A percentile compares a stretch with the other conserved stretches of the same genome.
These are phyloP conservation scores for Stenolophus ochropezus DNA, from an alignment of 2,888 invertebrate species.

Conservation along the genomic window DNA sequence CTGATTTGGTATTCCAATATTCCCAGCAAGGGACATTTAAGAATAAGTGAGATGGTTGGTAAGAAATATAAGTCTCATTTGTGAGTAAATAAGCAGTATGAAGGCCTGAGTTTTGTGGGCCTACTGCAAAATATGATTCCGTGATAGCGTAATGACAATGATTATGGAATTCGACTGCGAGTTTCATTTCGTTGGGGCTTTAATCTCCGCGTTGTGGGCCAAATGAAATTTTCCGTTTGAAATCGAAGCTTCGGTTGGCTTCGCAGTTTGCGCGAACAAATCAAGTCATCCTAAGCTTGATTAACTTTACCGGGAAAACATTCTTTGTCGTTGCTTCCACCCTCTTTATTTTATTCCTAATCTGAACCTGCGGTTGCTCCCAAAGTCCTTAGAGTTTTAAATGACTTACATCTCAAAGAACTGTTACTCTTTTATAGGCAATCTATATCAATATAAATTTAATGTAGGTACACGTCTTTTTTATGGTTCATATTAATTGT, in stretches of 20 bases:
- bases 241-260: neutral
- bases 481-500: too few species aligned
- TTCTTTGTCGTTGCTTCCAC: neutral
- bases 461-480: too few species aligned
- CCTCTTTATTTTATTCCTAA: neutral
- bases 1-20: neutral
- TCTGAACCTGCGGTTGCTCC: neutral
- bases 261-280: neutral
- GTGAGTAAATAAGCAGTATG: neutral
- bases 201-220: neutral
- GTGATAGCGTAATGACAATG: neutral
- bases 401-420: too few species aligned
- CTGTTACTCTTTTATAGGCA: too few species aligned
- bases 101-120: neutral
- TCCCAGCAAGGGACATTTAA: neutral
- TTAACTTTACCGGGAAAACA: neutral
- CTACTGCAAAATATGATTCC: neutral
- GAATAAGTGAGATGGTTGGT: neutral
- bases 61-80: neutral
- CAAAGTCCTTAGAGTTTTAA: neutral
- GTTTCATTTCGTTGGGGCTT: neutral
- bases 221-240: constrained; percentile 21
- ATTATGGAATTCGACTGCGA: neutral
- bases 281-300: neutral
- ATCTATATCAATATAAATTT: too few species aligned